Percentiles rank a stretch among this genome's conserved stretches.
Conservation (phyloP, 2,797 vertebrate species). For the Notolabrus celidotus region DNA sequence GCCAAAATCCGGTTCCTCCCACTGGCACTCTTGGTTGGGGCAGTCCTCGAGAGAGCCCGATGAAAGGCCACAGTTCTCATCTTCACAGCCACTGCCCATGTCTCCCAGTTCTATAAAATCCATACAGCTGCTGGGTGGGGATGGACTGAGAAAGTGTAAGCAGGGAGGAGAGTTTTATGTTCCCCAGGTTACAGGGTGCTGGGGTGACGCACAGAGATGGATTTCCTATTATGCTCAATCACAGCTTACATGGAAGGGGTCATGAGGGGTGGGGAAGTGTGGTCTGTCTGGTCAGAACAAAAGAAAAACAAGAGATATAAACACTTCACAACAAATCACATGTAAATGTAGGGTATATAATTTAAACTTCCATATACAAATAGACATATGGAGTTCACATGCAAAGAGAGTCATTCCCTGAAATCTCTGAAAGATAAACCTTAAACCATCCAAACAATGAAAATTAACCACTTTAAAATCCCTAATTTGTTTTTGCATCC, state of each 20-base stretch:
- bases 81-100: slow-evolving; percentile 57
- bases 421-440: neutral
- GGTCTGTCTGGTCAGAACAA: neutral
- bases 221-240: slow-evolving; percentile 71
- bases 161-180: slow-evolving; percentile 20
- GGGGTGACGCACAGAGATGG: slow-evolving; percentile 69
- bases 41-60: slow-evolving; percentile 54
- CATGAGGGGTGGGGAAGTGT: neutral
- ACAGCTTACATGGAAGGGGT: slow-evolving; percentile 3
- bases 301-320: neutral
- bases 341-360: neutral
- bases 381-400: neutral
- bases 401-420: neutral
- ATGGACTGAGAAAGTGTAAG: slow-evolving; percentile 1
- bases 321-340: neutral
- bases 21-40: slow-evolving; percentile 50
- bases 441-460: too few species aligned
- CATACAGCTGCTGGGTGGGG: slow-evolving; percentile 35
- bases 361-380: neutral
- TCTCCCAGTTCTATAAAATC: slow-evolving; percentile 46
- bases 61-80: slow-evolving; percentile 56
- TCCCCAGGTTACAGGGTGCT: slow-evolving; percentile 45
- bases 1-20: slow-evolving; percentile 70
- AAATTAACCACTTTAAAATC: too few species aligned
- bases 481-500: too few species aligned